Evolutionary conservation across 2,797 vertebrate species (phyloP), one percentile per base, ranked within the genome.

Genomic region (Chelon auratus): DNA sequence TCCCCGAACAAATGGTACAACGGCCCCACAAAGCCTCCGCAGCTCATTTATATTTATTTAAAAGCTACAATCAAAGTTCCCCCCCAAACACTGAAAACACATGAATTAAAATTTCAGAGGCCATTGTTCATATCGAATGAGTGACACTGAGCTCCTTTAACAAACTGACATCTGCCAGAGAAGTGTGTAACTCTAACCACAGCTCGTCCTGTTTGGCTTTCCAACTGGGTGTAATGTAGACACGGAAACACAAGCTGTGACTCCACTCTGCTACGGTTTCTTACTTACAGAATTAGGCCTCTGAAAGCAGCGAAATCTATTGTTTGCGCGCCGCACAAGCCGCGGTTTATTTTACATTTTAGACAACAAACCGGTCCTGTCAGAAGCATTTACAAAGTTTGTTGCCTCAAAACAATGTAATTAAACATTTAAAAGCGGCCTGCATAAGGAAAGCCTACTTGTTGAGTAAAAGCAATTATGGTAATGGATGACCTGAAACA

Each of bases 401-500:
- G 88, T 89, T 89, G 82, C 85, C 90, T 91, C 77, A 90, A 93
- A 94, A 93, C 90, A 90, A 87, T 82, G 87, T 85, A 83, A 94
- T 95, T 93, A 94, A 95, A 95, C 89, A 95, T 95, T 95, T 93
- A 95, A 75, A 85, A 67, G 66, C 36, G 57, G 85, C 84, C 83
- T 89, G 86, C 87, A 89, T 87, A 87, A 94, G 91, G 90, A 92
- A 94, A 91, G 87, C 84, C 90, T 89, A 89, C 88, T 92, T 90
- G 85, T 86, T 91, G 87, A 91, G 88, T 93, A 93, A 91, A 94
- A 90, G 91, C 94, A 95, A 95, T 95, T 93, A 95, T 93, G 82
- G 76, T 94, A 94, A 95, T 95, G 93, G 93, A 66, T 87, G 88
- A 91, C 86, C 90, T 93, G 95, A 93, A 95, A 95, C 73, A 91